Base-by-base conservation (phyloP, 2,113 vertebrate species). In the Eulemur rufifrons region DNA sequence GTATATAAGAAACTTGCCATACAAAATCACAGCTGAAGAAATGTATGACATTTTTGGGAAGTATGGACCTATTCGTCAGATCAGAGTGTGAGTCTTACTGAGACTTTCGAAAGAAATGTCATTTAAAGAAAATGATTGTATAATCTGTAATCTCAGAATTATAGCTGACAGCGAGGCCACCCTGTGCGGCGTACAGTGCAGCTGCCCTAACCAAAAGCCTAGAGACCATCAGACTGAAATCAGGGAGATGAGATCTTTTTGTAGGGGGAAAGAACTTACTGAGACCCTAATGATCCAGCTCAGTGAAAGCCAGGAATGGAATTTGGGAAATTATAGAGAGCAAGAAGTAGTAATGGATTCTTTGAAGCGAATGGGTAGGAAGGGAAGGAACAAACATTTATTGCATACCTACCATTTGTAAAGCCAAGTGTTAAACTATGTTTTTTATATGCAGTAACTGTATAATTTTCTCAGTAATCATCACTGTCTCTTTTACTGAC, bases 31-130 rank as follows among this genome's bases (percentile, higher is more conserved):
- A 61, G 99, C 99, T 0, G 99, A 99, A 98, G 99, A 99, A 97
- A 99, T 99, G 99, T 99, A 99, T 52, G 99, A 99, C 85, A 99
- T 99, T 93, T 99, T 99, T 98, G 99, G 99, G n/a, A 99, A 99
- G 97, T 99, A 99, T 0, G 99, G 99, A 87, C 99, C 99, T 45
- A 99, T 99, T 97, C 99, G 99, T 34, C 99, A 99, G 95, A 99
- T 99, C 98, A 99, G 99, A 98, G 99, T 99, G 99, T 99, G 97
- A 99, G 99, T 99, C 50, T 83, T 63, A 56, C 6, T 32, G 8
- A 78, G 42, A 12, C 29, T 77, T 56, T 92, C 77, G 45, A 83
- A 93, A 47, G 39, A 83, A 93, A 39, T 95, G 73, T 83, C 14
- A 32, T 89, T 95, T 69, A 66, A 68, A 59, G 47, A 87, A 91